Evolutionary conservation across 2,888 invertebrate genomes (phyloP).

Genomic region (Caenorhabditis parvicauda): DNA sequence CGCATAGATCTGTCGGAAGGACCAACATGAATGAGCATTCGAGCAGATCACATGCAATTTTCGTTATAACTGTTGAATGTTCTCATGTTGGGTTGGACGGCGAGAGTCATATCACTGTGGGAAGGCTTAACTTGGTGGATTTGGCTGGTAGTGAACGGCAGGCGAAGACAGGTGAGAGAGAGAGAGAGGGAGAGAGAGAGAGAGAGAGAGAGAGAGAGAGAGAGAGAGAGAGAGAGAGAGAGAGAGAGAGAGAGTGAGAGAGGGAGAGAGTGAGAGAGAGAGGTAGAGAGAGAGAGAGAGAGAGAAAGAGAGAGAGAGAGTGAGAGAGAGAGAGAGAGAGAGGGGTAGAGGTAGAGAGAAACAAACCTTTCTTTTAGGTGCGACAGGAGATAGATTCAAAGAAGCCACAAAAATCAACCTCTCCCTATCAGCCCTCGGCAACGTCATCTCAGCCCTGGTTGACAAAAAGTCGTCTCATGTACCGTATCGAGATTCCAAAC

Average conservation of each 20-base stretch:
- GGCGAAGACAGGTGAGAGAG: conserved; percentile 88
- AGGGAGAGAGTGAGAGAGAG: conserved; percentile 76
- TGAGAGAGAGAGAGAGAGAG: conserved; percentile 82
- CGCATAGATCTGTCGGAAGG: conserved; percentile 83
- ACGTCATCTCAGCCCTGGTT: conserved; percentile 95
- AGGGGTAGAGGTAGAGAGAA: too few relatives aligned
- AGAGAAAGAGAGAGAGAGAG: conserved; percentile 69
- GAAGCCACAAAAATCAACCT: conserved; percentile 98
- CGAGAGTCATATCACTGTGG: conserved; percentile 72
- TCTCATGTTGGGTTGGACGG: conserved; percentile 72
- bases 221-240: conserved; percentile 80
- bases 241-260: conserved; percentile 74
- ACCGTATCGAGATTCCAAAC: conserved; percentile 94
- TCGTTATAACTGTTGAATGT: conserved; percentile 95
- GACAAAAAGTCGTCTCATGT: conserved; percentile 96
- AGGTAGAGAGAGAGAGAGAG: conserved; percentile 77
- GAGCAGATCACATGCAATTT: conserved; percentile 85
- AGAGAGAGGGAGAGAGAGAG: conserved; percentile 79
- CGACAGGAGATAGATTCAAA: conserved; percentile 71
- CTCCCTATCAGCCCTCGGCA: conserved; percentile 91
- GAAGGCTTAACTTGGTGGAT: conserved; percentile 94
- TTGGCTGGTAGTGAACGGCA: conserved; percentile 96
- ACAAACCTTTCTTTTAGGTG: conserved; percentile 67
- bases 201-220: conserved; percentile 66
- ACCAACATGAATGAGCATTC: conserved; percentile 99